These are phyloP conservation scores for Bombus cullumanus DNA, from an alignment of 1,140 invertebrate species.

Conservation along the genomic window DNA sequence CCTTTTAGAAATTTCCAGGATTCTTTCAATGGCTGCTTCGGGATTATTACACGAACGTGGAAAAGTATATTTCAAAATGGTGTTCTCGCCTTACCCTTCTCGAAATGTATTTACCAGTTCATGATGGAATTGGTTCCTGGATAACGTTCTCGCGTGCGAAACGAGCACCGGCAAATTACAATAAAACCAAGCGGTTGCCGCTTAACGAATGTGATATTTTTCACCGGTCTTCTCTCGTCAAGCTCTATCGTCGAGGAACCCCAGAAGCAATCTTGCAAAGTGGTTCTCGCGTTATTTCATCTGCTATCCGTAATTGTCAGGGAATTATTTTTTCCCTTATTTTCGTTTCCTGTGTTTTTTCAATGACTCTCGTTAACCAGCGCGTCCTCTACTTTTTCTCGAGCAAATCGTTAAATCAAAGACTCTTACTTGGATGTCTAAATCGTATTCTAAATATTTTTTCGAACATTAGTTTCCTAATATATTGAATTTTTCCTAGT, in stretches of 20 bases:
- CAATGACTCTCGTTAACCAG: background rate
- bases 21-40: background rate
- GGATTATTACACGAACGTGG: background rate
- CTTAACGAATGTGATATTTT: slow-evolving; percentile 31
- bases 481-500: background rate
- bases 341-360: background rate
- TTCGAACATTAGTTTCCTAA: too few species aligned
- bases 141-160: slow-evolving; percentile 9
- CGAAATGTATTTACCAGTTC: background rate
- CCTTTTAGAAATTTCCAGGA: background rate
- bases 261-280: slow-evolving; percentile 38
- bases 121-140: background rate
- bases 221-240: background rate
- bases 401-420: background rate
- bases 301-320: background rate
- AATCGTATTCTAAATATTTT: too few species aligned
- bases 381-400: too few species aligned
- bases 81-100: background rate
- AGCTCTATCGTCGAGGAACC: background rate
- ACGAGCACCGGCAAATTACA: slow-evolving; percentile 2
- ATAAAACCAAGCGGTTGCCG: background rate
- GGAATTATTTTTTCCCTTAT: background rate
- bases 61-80: background rate
- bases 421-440: background rate
- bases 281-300: slow-evolving; percentile 30